A percentile compares a stretch with the other conserved stretches of the same genome.
Evolutionary conservation across 2,797 vertebrate genomes (phyloP).

Genomic region (Danio choprae): DNA sequence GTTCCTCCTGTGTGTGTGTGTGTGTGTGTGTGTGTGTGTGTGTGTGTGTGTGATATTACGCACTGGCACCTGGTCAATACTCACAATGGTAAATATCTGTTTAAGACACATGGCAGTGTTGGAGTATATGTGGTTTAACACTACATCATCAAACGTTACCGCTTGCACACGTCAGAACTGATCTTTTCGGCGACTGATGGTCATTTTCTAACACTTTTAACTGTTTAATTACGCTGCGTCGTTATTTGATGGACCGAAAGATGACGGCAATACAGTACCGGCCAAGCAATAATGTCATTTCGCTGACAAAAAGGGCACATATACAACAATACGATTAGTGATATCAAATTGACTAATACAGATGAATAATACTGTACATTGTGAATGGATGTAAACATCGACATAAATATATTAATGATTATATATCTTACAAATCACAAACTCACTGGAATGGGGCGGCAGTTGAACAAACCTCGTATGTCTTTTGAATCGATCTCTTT

Average conservation of each 20-base stretch:
- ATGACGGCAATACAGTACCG: conserved; percentile 34
- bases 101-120: conserved; percentile 57
- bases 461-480: conserved; percentile 49
- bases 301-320: conserved; percentile 51
- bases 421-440: conserved; percentile 65
- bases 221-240: conserved; percentile 1
- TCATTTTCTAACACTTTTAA: conserved; percentile 17
- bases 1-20: conserved; percentile 23
- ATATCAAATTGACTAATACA: conserved; percentile 64
- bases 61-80: conserved; percentile 51
- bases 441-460: conserved; percentile 58
- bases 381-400: conserved; percentile 79
- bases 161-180: conserved; percentile 20
- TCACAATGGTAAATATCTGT: conserved; percentile 48
- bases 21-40: conserved; percentile 1
- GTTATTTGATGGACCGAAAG: conserved; percentile 2
- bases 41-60: conserved; percentile 19
- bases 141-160: conserved; percentile 38
- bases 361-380: conserved; percentile 65
- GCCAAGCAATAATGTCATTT: conserved; percentile 37
- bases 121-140: conserved; percentile 38
- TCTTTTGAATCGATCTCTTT: background rate
- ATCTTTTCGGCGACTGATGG: conserved; percentile 18
- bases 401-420: conserved; percentile 83
- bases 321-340: conserved; percentile 60